Evolutionary conservation across 2,797 vertebrate genomes (phyloP), one percentile per base, ranked within the genome.

Genomic region (Poeciliopsis paucimaculata): DNA sequence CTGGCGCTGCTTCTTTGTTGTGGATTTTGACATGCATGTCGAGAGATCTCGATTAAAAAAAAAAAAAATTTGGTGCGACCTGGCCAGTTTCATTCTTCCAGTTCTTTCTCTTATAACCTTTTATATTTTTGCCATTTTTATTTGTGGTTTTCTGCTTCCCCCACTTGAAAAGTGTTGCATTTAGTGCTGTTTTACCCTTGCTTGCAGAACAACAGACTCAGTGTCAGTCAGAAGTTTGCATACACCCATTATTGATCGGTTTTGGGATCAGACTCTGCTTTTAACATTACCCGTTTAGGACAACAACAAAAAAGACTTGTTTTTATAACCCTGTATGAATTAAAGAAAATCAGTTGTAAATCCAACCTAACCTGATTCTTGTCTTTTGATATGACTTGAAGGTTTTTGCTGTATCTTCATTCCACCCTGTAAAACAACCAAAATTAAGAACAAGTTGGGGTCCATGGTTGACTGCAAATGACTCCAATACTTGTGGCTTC

Each of bases 21-120:
- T 84, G 81, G 83, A 83, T 86, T 82, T 83, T 39, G 23, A 75
- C 73, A 81, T 6, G 5, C 41, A 46, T 43, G 79, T 51, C 39
- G 57, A 18, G 62, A 15, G 41, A 28, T 80, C 51, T 36, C 26
- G 31, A 75, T 4, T 23, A 49, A 20, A 49, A 49, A 51, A 49
- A 6, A 1, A 18, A 49, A 82, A 76, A 68, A 26, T 57, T 79
- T 83, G 47, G 10, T 51, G 72, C 71, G 46, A 87, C 66, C 28
- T 78, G 66, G 75, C 77, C 80, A 84, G 77, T 73, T 85, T 87
- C 60, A 62, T 87, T 84, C 68, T 57, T 88, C 72, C 76, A 87
- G 91, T 92, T 85, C 49, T n/a, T 46, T 87, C 88, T 82, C 85
- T 81, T 89, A 76, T n/a, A 66, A 77, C 45, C 3, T 76, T 4